These are phyloP conservation scores for Maniola jurtina DNA, from an alignment of 1,140 invertebrate species.

Conservation along the genomic window DNA sequence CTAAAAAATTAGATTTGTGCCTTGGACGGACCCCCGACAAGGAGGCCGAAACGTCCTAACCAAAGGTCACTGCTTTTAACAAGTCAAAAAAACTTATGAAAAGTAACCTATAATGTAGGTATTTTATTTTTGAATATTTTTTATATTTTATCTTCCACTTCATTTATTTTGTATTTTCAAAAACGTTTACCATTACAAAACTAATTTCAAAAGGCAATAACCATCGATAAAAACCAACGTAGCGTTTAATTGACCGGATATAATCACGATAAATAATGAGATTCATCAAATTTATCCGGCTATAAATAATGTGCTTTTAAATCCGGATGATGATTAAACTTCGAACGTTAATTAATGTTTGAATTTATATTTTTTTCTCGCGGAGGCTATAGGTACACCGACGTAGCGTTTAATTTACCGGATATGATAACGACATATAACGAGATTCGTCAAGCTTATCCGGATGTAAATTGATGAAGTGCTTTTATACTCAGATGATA, in stretches of 20 bases:
- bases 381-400: neutral
- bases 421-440: slow-evolving; percentile 20
- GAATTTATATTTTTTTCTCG: neutral
- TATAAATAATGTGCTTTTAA: neutral
- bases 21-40: too few species aligned
- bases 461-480: slow-evolving; percentile 21
- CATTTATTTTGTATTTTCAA: too few species aligned
- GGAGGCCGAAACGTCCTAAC: too few species aligned
- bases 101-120: too few species aligned
- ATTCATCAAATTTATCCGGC: neutral
- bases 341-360: neutral
- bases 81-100: too few species aligned
- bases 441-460: slow-evolving; percentile 16
- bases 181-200: too few species aligned
- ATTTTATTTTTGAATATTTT: too few species aligned
- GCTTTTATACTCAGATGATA: neutral
- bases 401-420: slow-evolving; percentile 6
- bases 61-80: too few species aligned
- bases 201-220: neutral
- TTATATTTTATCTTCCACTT: too few species aligned
- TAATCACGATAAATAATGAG: slow-evolving; percentile 1
- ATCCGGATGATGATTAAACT: neutral
- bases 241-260: neutral
- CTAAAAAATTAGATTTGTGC: too few species aligned
- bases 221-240: neutral